Conservation (phyloP, 2,113 vertebrate species). For the Gila orcuttii region DNA sequence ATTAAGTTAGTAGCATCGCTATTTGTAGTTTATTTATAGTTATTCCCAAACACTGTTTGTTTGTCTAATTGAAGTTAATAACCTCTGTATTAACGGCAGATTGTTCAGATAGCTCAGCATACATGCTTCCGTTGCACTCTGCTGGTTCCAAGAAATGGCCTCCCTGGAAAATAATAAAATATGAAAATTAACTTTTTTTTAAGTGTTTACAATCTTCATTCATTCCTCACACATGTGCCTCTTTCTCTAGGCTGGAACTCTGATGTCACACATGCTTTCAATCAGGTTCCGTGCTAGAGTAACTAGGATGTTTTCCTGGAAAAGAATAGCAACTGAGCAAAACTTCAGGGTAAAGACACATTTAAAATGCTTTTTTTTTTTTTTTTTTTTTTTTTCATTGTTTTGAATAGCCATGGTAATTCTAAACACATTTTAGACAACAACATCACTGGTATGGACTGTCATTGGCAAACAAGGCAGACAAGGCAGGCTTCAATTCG, state of each 20-base stretch:
- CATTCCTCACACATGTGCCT: not conserved
- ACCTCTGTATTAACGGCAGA: not conserved
- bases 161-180: not conserved
- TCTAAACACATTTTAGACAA: conserved; percentile 16
- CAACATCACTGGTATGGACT: not conserved
- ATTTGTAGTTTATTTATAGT: not conserved
- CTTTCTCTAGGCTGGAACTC: not conserved
- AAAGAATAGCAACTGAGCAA: conserved; percentile 33
- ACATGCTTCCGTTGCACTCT: not conserved
- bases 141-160: not conserved
- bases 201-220: not conserved
- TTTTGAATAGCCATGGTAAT: conserved; percentile 18
- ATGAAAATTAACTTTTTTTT: not conserved
- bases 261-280: conserved; percentile 55
- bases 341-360: conserved; percentile 17
- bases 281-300: conserved; percentile 44
- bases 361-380: no score
- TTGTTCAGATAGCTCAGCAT: not conserved
- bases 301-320: conserved; percentile 29
- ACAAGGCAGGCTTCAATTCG: not conserved
- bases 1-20: no score
- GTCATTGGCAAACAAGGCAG: not conserved
- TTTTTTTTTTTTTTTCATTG: conserved; percentile 15
- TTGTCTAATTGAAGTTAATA: not conserved
- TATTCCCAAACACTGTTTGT: not conserved